These are phyloP conservation scores for Tetragnatha montana DNA, from an alignment of 2,888 invertebrate genomes.

Conservation along the genomic window DNA sequence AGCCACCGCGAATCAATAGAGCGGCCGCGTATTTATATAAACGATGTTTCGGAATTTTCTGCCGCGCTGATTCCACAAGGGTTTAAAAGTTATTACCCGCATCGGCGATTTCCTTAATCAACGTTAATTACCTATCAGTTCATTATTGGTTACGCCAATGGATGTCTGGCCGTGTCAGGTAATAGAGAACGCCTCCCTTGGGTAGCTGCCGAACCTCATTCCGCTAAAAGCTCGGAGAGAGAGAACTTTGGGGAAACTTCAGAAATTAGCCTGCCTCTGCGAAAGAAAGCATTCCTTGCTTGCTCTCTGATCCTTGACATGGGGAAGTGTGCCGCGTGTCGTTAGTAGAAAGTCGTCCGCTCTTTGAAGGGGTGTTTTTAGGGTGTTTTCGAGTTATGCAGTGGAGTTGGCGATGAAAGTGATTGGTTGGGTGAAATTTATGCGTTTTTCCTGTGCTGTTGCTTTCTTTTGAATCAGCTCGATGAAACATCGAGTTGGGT, in stretches of 20 bases:
- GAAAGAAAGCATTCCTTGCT: neutral
- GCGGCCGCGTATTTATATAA: conserved; percentile 48
- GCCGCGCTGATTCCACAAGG: conserved; percentile 54
- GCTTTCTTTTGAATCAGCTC: too few species aligned
- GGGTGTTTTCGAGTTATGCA: too few species aligned
- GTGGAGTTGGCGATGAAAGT: too few species aligned
- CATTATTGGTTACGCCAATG: conserved; percentile 61
- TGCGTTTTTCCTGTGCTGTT: too few species aligned
- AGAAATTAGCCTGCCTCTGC: neutral
- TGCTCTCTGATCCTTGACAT: neutral
- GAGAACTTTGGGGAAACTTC: neutral
- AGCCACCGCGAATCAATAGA: conserved; percentile 42
- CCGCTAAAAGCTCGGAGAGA: neutral
- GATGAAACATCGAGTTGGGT: too few species aligned
- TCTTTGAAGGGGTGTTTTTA: too few species aligned
- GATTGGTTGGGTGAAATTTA: too few species aligned
- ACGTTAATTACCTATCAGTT: conserved; percentile 66
- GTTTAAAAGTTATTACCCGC: conserved; percentile 65
- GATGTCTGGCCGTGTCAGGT: conserved; percentile 23
- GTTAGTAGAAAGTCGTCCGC: too few species aligned
- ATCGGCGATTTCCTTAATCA: conserved; percentile 65
- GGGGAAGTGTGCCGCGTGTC: too few species aligned
- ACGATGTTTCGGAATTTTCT: conserved; percentile 55
- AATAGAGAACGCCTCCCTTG: conserved; percentile 34
- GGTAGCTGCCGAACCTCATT: conserved; percentile 25